Base-by-base conservation (phyloP, 1,140 invertebrate species). In the Halesus radiatus region DNA sequence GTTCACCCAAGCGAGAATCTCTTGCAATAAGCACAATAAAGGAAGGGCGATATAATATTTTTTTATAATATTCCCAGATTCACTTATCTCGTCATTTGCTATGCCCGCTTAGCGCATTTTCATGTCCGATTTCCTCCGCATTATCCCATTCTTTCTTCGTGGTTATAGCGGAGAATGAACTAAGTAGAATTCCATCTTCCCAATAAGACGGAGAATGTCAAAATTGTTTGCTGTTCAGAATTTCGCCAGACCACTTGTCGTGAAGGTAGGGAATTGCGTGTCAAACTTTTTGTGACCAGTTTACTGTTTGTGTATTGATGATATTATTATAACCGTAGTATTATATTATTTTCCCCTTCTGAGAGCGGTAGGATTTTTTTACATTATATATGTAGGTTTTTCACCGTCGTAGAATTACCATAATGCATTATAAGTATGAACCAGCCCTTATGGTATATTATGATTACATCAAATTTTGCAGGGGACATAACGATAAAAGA, bases 21-120 rank as follows among this genome's bases (percentile, higher is more conserved):
- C 80, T 18, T 75, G 77, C 80, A 81, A 81, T 81, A 58, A 64
- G 58, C 68, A 78, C 58, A 78, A 76, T 76, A 78, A 20, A 75
- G 54, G 45, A 66, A 66, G 68, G 60, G 64, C 68, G 53, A 60
- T 79, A 79, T 74, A 52, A 72, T 79, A 79, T 79, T 79, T 32
- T 62, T 73, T 74, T 56, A 18, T 74, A 74, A 56, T 74, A 74
- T 74, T 74, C 72, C 53, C 53, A 74, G 72, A 56, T 74, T 56
- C 72, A 58, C 72, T 74, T 74, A 74, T 74, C 72, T 74, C 72
- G n/a, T 74, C 50, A 74, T 74, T 74, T 56, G 52, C 72, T 32
- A 54, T 56, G 66, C 23, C 22, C 52, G 68, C 70, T 73, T 72
- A 74, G 64, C 62, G 70, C 56, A 75, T 76, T 80, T 80, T 73